Evolutionary conservation across 1,140 invertebrate species (phyloP), one percentile per base, ranked within the genome.

Genomic region (Pectinophora gossypiella): DNA sequence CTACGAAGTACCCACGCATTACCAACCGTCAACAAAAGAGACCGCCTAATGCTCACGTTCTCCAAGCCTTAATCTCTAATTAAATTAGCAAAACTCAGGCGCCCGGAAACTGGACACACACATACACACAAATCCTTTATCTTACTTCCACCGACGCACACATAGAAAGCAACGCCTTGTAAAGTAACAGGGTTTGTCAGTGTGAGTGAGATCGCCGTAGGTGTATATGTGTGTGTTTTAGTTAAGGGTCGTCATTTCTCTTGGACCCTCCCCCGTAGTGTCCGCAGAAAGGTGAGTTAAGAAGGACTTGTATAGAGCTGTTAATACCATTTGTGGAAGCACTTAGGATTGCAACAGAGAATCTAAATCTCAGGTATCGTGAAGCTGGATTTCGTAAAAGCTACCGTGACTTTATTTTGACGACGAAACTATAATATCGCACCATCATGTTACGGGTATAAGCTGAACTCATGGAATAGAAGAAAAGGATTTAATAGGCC

Each of bases 161-260:
- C 60, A 65, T 52, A 65, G 54, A 68, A 66, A n/a, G n/a, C n/a
- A n/a, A 66, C 53, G 61, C 13, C 46, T 53, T 68, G 64, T 55
- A 54, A 54, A 57, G 58, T 59, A 48, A 56, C 58, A 60, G 54
- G 53, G 18, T n/a, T 7, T 7, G 32, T 23, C 44, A 52, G 72
- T 78, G 72, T 76, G 72, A 20, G 72, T 76, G 59, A 51, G 61
- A 64, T 68, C 52, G 69, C 63, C 72, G 71, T 76, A 64, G 67
- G 72, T 74, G 68, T 81, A 54, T 75, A 74, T 76, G 78, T 86
- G 79, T 84, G 83, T 83, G 83, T 84, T 81, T 84, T 84, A 86
- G 83, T 84, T 86, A 86, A 86, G 83, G 83, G 83, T 86, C 83
- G 83, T 86, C 83, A 86, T 86, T 86, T 86, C 83, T 86, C 83